These are phyloP conservation scores for Tympanuchus pallidicinctus DNA, from an alignment of 2,113 vertebrate genomes.

Conservation along the genomic window DNA sequence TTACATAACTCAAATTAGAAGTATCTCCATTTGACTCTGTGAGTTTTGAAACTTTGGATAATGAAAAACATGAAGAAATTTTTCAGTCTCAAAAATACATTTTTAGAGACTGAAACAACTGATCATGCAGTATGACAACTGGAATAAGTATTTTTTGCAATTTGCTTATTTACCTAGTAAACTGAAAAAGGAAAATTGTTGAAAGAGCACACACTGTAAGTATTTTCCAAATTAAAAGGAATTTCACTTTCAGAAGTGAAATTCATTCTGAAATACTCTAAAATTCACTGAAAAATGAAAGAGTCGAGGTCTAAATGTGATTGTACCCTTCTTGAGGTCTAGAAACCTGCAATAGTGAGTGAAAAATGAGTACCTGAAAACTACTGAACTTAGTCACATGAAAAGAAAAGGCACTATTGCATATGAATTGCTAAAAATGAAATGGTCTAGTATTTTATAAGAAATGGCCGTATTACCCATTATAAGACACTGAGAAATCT, in stretches of 20 bases:
- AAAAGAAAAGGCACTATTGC: neutral
- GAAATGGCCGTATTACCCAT: neutral
- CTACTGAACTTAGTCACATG: neutral
- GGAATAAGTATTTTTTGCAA: neutral
- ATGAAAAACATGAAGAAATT: neutral
- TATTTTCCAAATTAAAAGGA: neutral
- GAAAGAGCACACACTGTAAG: neutral
- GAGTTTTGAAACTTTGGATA: neutral
- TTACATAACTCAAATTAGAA: neutral
- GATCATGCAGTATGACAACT: neutral
- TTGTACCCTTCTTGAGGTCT: neutral
- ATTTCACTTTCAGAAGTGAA: neutral
- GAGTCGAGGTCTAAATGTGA: rapidly evolving
- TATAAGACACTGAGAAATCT: neutral
- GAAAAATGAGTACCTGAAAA: neutral
- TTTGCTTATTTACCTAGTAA: neutral
- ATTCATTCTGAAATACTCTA: neutral
- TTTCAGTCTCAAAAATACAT: neutral
- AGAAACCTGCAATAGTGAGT: neutral
- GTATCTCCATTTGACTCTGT: neutral
- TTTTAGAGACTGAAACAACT: neutral
- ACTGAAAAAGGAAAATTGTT: neutral
- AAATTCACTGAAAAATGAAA: neutral
- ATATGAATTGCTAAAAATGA: too few relatives aligned
- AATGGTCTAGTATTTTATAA: too few relatives aligned